Percentiles rank a stretch among this genome's conserved stretches.
These are phyloP conservation scores for Tenualosa ilisha DNA, from an alignment of 2,797 vertebrate species.

Conservation along the genomic window DNA sequence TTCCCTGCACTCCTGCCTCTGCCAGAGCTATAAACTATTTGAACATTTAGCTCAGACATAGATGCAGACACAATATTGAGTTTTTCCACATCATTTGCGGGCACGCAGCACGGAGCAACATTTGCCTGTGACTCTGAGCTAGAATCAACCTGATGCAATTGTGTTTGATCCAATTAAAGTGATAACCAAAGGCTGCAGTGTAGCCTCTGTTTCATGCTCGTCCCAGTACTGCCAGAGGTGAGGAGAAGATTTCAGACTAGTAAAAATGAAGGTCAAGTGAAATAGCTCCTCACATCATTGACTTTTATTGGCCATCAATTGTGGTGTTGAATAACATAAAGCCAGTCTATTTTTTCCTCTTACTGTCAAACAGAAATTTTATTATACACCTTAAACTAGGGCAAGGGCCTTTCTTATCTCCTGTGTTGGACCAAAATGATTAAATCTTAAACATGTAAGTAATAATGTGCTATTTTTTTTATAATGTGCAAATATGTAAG, in stretches of 20 bases:
- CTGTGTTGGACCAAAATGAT: neutral
- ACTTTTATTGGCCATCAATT: conserved; percentile 43
- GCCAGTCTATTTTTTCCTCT: conserved; percentile 33
- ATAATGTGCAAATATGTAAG: neutral
- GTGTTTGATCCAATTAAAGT: conserved; percentile 8
- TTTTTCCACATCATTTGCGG: neutral
- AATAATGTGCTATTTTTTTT: neutral
- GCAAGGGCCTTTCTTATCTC: neutral
- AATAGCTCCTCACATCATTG: conserved; percentile 42
- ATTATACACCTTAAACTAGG: conserved; percentile 5
- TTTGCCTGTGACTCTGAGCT: neutral
- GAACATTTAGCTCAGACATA: neutral
- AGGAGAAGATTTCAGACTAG: conserved; percentile 37
- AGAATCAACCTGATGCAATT: neutral
- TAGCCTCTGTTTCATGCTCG: neutral
- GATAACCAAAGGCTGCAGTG: neutral
- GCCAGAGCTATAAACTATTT: conserved; percentile 27
- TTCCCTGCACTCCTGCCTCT: neutral
- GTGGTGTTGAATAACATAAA: conserved; percentile 30
- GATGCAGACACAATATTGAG: neutral
- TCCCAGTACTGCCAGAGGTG: conserved; percentile 35
- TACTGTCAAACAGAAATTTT: conserved; percentile 3
- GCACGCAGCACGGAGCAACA: neutral
- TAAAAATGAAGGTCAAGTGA: conserved; percentile 46
- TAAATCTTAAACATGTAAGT: neutral